Percentiles rank a stretch among this genome's conserved stretches.
These are phyloP conservation scores for Rhizomys pruinosus DNA, from an alignment of 2,113 vertebrate species.

Conservation along the genomic window DNA sequence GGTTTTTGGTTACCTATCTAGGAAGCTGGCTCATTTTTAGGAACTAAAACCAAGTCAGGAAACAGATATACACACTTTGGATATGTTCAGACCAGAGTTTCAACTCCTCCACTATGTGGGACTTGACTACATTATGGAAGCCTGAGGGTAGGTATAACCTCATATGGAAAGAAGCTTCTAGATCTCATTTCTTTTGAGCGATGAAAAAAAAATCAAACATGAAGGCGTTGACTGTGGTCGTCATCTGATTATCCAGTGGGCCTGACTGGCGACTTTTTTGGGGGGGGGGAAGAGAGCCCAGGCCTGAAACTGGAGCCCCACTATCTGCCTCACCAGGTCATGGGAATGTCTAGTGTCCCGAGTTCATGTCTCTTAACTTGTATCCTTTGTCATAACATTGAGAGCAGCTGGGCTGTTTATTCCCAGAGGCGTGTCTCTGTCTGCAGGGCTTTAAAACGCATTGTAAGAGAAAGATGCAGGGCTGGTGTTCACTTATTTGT, in stretches of 20 bases:
- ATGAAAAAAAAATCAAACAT: constrained; percentile 60
- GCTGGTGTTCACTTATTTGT: constrained; percentile 49
- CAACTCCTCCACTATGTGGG: neutral
- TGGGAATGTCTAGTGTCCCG: constrained; percentile 65
- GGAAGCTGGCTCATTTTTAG: neutral
- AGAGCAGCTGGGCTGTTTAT: constrained; percentile 62
- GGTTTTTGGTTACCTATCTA: neutral
- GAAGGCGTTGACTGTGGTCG: neutral
- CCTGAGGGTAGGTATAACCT: neutral
- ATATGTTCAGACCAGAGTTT: neutral
- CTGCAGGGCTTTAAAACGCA: constrained; percentile 48
- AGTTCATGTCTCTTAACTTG: constrained; percentile 71
- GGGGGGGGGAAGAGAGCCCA: constrained; percentile 63
- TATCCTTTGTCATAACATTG: constrained; percentile 64
- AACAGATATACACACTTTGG: neutral
- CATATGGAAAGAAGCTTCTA: accelerated
- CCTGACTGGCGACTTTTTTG: constrained; percentile 28
- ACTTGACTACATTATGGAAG: neutral
- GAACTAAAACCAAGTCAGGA: neutral
- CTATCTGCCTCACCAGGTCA: constrained; percentile 72
- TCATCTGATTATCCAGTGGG: neutral
- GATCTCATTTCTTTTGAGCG: neutral
- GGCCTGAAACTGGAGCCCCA: constrained; percentile 62
- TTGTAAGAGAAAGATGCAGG: constrained; percentile 24
- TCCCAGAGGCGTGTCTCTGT: constrained; percentile 64